phyloP scores from a whole-genome alignment of 2,888 invertebrate genomes.

The Cacoxenus indagator region DNA sequence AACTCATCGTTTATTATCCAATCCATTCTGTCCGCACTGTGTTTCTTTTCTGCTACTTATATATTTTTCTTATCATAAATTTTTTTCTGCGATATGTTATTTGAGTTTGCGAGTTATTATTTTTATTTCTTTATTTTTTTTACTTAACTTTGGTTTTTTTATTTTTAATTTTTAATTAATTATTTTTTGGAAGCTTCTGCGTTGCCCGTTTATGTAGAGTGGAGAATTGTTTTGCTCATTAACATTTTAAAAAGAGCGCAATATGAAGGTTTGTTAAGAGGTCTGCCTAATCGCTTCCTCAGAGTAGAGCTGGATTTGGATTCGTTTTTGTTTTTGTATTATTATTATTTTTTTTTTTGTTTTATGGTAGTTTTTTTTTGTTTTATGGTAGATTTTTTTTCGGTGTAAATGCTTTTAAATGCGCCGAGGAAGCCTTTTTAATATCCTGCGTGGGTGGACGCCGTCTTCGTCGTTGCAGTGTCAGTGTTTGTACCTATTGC shows the following conservation, averaged over 20 bases:
- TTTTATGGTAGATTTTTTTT: conserved; percentile 56
- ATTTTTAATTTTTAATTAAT: not conserved
- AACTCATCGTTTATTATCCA: conserved; percentile 84
- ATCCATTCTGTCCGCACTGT: no score
- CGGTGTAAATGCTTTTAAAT: not conserved
- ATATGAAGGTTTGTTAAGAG: no score
- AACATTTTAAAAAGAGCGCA: no score
- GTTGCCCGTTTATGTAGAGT: not conserved
- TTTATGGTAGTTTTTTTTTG: no score
- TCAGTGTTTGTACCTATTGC: no score
- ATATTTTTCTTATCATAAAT: conserved; percentile 34
- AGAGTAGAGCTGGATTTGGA: no score
- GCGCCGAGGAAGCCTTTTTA: not conserved
- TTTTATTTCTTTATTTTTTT: conserved; percentile 25
- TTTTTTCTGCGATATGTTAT: conserved; percentile 26
- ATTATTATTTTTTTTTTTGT: no score
- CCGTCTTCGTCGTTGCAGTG: not conserved
- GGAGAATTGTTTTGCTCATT: conserved; percentile 11
- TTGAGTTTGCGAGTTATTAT: conserved; percentile 36
- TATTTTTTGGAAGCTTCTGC: conserved; percentile 3
- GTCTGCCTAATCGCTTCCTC: no score
- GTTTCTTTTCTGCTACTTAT: no score
- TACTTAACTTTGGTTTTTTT: no score
- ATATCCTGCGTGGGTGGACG: not conserved
- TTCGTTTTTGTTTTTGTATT: no score